phyloP scores from a whole-genome alignment of 2,888 invertebrate species.

The Octonoba sinensis region DNA sequence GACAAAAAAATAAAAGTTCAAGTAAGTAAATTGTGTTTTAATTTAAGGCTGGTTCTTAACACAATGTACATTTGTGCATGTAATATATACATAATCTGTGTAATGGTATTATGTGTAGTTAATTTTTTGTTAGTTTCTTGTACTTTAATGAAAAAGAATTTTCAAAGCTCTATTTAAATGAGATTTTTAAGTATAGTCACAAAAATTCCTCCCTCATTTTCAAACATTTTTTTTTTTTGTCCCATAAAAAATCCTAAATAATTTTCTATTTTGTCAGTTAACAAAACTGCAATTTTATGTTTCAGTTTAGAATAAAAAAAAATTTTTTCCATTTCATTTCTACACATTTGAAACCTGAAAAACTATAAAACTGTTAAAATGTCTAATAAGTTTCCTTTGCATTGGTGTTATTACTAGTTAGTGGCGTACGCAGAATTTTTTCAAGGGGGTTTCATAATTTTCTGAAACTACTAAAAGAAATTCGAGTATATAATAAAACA shows the following conservation, averaged over 20 bases:
- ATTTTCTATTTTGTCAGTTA: neutral
- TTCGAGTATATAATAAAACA: too few species aligned
- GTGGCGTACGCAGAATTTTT: too few species aligned
- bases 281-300: too few species aligned
- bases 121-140: neutral
- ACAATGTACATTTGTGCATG: too few species aligned
- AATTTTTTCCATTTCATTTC: neutral
- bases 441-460: too few species aligned
- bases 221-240: neutral
- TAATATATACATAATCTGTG: too few species aligned
- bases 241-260: neutral
- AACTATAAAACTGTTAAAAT: too few species aligned
- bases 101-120: too few species aligned
- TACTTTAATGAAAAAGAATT: neutral
- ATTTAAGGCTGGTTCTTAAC: neutral
- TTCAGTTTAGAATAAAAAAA: neutral
- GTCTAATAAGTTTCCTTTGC: too few species aligned
- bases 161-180: neutral
- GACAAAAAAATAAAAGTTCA: slow-evolving; percentile 59
- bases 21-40: slow-evolving; percentile 18
- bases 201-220: neutral
- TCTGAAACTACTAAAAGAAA: too few species aligned
- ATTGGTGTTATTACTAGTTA: too few species aligned
- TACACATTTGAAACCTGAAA: neutral
- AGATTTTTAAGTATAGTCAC: neutral